Conservation (phyloP, 1,140 invertebrate species). For the Leguminivora glycinivorella region DNA sequence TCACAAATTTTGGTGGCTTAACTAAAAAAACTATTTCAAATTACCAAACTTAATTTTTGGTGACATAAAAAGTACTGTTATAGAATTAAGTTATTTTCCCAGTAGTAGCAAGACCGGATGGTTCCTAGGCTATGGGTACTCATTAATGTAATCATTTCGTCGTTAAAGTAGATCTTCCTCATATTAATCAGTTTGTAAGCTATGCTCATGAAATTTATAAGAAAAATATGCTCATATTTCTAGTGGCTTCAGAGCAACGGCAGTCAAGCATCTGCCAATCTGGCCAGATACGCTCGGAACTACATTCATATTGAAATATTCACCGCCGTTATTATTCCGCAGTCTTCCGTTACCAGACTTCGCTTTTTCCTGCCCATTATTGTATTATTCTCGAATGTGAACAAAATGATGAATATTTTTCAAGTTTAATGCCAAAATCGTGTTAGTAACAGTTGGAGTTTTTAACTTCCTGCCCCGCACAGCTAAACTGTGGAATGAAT, state of each 20-base stretch:
- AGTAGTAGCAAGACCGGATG: no score
- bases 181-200: background rate
- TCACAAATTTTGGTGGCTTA: no score
- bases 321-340: slow-evolving; percentile 29
- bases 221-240: background rate
- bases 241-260: slow-evolving; percentile 1
- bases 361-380: slow-evolving; percentile 36
- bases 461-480: no score
- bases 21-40: no score
- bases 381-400: slow-evolving; percentile 32
- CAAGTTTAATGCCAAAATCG: slow-evolving; percentile 45
- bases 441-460: slow-evolving; percentile 29
- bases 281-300: slow-evolving; percentile 5
- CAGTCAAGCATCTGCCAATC: slow-evolving; percentile 14
- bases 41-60: no score
- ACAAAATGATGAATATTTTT: slow-evolving; percentile 41
- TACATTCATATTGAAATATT: slow-evolving; percentile 34
- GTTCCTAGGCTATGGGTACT: no score
- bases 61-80: no score
- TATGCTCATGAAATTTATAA: background rate
- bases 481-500: no score
- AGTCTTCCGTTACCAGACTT: slow-evolving; percentile 37
- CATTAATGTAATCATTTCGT: slow-evolving; percentile 49
- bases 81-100: no score
- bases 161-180: slow-evolving; percentile 39